Conservation (phyloP, 2,888 invertebrate species). For the Drosophila paracracens region DNA sequence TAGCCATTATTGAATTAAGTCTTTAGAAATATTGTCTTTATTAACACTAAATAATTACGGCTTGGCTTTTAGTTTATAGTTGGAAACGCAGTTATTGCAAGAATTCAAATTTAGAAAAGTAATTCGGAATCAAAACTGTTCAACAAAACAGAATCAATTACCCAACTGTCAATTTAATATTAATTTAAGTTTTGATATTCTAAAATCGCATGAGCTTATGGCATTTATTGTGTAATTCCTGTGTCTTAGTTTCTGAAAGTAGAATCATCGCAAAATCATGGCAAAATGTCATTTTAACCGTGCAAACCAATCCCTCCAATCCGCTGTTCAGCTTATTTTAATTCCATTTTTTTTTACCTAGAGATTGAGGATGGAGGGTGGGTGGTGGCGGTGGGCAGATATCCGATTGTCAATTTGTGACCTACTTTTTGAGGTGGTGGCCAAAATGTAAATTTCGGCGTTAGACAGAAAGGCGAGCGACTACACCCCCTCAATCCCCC, state of each 20-base stretch:
- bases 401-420: slow-evolving; percentile 58
- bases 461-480: slow-evolving; percentile 16
- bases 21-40: background rate
- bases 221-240: background rate
- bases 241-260: background rate
- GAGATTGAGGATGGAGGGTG: background rate
- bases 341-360: slow-evolving; percentile 3
- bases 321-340: slow-evolving; percentile 5
- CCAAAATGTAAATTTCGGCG: slow-evolving; percentile 71
- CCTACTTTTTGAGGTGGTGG: slow-evolving; percentile 63
- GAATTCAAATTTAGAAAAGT: background rate
- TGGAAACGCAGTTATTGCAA: background rate
- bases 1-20: background rate
- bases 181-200: background rate
- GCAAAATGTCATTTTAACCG: background rate
- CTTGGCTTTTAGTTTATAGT: background rate
- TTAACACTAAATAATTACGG: background rate
- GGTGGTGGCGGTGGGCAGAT: background rate
- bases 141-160: background rate
- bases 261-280: background rate
- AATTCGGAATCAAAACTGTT: background rate
- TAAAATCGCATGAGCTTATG: background rate
- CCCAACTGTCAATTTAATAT: background rate
- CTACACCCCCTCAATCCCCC: background rate
- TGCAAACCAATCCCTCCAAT: background rate